A percentile compares a stretch with the other conserved stretches of the same genome.
Evolutionary conservation across 2,797 vertebrate genomes (phyloP).

Genomic region (Amniataba percoides): DNA sequence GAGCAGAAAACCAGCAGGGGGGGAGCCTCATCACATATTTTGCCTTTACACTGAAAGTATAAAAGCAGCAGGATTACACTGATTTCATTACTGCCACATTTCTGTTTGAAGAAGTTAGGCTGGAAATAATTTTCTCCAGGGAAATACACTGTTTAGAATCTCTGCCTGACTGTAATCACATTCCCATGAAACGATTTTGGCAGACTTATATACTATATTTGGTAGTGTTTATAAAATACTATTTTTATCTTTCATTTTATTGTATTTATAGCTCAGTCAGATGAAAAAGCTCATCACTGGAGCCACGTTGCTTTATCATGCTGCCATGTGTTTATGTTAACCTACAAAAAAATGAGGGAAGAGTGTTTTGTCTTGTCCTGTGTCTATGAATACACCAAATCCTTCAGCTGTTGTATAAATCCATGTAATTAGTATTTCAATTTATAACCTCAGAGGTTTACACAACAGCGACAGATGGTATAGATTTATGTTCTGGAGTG

Average conservation of each 20-base stretch:
- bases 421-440: slow-evolving; percentile 36
- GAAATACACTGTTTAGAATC: neutral
- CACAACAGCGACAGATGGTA: slow-evolving; percentile 53
- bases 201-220: slow-evolving; percentile 19
- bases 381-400: slow-evolving; percentile 30
- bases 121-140: slow-evolving; percentile 16
- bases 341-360: neutral
- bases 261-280: slow-evolving; percentile 7
- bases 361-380: slow-evolving; percentile 23
- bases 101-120: slow-evolving; percentile 29
- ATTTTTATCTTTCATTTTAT: slow-evolving; percentile 8
- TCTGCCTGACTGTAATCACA: slow-evolving; percentile 9
- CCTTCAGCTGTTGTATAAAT: slow-evolving; percentile 56
- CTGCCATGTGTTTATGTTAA: slow-evolving; percentile 3
- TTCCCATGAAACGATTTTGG: neutral
- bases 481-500: slow-evolving; percentile 16
- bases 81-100: slow-evolving; percentile 27
- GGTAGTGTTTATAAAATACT: slow-evolving; percentile 14
- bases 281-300: neutral
- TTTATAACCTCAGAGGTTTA: slow-evolving; percentile 18
- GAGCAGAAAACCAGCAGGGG: slow-evolving; percentile 48
- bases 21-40: slow-evolving; percentile 53
- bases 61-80: slow-evolving; percentile 18
- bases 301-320: neutral
- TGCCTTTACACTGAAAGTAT: slow-evolving; percentile 15